Conservation (phyloP, 2,888 invertebrate species). For the Steromphala cineraria region DNA sequence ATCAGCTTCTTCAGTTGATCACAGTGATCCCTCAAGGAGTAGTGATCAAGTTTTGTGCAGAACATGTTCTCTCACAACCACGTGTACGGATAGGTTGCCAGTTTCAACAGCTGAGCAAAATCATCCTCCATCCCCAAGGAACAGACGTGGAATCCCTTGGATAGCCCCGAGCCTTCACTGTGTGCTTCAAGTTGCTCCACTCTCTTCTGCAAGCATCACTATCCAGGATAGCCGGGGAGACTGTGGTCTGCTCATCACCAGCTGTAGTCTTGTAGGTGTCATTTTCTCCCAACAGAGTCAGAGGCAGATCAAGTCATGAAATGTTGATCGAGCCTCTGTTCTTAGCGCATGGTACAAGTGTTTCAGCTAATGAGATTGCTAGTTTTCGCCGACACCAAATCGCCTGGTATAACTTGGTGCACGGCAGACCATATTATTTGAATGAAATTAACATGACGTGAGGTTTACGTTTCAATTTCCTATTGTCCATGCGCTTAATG, state of each 20-base stretch:
- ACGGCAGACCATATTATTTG: too few relatives aligned
- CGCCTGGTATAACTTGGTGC: too few relatives aligned
- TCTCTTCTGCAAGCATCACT: slow-evolving; percentile 21
- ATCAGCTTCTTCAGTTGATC: slow-evolving; percentile 33
- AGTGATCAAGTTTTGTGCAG: slow-evolving; percentile 27
- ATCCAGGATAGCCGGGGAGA: slow-evolving; percentile 18
- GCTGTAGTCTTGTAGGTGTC: not conserved
- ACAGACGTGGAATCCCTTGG: slow-evolving; percentile 15
- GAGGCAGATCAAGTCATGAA: too few relatives aligned
- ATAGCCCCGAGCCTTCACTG: slow-evolving; percentile 24
- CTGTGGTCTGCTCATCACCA: not conserved
- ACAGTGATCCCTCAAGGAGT: slow-evolving; percentile 26
- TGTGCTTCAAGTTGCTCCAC: slow-evolving; percentile 27
- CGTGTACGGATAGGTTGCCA: slow-evolving; percentile 25
- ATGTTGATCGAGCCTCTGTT: too few relatives aligned
- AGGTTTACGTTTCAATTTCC: too few relatives aligned
- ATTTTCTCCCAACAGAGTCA: too few relatives aligned
- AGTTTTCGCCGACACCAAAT: too few relatives aligned
- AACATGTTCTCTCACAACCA: slow-evolving; percentile 34
- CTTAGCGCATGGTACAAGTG: too few relatives aligned
- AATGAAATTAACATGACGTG: too few relatives aligned
- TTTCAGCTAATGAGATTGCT: too few relatives aligned
- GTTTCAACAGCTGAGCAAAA: slow-evolving; percentile 30
- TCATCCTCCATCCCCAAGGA: slow-evolving; percentile 27
- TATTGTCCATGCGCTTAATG: too few relatives aligned